Conservation (phyloP, 2,113 vertebrate species). For the Gallinago undulata region DNA sequence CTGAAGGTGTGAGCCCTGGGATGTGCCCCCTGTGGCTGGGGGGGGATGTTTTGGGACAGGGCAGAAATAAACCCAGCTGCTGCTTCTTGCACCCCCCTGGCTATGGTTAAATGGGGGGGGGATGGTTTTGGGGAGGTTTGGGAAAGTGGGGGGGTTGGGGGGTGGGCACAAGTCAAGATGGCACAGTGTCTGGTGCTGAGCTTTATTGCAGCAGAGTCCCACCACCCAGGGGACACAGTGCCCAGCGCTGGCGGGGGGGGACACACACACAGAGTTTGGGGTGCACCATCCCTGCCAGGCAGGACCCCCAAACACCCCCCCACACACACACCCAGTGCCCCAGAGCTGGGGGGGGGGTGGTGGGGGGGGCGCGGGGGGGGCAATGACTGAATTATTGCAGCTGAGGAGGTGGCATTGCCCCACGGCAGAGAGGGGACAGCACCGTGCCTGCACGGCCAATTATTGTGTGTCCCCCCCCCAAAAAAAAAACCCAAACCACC, state of each 20-base stretch:
- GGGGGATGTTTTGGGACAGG: background rate
- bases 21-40: rapidly evolving
- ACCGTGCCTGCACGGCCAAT: rapidly evolving
- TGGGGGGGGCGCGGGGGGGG: background rate
- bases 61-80: background rate
- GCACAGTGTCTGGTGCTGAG: background rate
- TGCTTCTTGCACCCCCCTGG: background rate
- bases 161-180: background rate
- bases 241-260: background rate
- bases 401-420: background rate
- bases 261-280: background rate
- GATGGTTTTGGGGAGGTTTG: background rate
- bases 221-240: background rate
- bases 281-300: background rate
- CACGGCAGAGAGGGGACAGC: background rate
- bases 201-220: slow-evolving; percentile 38
- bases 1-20: rapidly evolving
- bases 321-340: background rate
- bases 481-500: no score
- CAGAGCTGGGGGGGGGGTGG: background rate
- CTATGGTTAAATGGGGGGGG: background rate
- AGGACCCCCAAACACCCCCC: background rate
- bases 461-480: background rate
- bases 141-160: no score
- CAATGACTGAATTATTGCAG: background rate